Conservation (phyloP, 1,140 invertebrate genomes). For the Drosophila repletoides region DNA sequence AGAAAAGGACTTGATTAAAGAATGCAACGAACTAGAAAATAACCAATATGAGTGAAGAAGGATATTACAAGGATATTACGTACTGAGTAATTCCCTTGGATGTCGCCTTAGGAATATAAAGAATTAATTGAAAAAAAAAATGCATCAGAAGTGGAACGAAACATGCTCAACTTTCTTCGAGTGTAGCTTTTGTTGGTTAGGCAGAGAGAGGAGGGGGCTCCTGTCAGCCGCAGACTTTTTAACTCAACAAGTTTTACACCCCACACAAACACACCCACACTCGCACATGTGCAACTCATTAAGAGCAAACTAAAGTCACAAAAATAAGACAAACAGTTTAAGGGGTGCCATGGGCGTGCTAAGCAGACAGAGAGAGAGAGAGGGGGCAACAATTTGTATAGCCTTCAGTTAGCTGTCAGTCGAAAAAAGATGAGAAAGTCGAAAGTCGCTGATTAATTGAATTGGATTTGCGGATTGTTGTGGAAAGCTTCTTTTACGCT, state of each 20-base stretch:
- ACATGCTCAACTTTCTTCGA: too few species aligned
- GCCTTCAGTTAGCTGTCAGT: conserved; percentile 23
- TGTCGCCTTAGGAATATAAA: too few species aligned
- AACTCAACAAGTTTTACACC: conserved; percentile 46
- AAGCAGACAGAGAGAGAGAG: background rate
- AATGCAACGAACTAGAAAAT: too few species aligned
- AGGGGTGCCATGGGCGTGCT: too few species aligned
- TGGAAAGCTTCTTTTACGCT: too few species aligned
- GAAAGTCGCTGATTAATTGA: conserved; percentile 66
- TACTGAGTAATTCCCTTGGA: too few species aligned
- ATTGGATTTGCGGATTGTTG: conserved; percentile 51
- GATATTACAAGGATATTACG: too few species aligned
- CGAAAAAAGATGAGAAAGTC: conserved; percentile 11
- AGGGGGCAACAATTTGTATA: conserved; percentile 18
- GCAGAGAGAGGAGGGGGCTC: background rate
- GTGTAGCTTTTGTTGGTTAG: too few species aligned
- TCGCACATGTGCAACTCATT: conserved; percentile 27
- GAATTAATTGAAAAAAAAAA: too few species aligned
- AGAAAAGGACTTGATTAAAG: too few species aligned
- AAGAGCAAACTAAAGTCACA: conserved; percentile 17
- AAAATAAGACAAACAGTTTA: conserved; percentile 7
- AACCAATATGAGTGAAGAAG: too few species aligned
- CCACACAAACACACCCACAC: conserved; percentile 24
- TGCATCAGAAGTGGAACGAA: too few species aligned
- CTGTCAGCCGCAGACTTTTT: conserved; percentile 48